Conservation (phyloP, 2,888 invertebrate species). For the Cheilosia vernalis region DNA sequence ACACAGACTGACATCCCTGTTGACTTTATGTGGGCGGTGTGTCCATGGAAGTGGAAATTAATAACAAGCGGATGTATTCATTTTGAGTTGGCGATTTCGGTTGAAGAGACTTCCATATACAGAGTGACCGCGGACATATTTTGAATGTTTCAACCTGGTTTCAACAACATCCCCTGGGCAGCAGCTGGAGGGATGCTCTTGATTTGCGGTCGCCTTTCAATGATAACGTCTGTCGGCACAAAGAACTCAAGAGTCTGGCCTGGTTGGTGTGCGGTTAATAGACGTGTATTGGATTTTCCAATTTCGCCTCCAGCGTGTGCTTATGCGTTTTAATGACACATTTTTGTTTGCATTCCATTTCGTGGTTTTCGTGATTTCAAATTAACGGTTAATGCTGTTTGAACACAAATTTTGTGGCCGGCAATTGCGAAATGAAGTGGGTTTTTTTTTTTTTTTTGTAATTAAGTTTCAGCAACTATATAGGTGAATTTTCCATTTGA, state of each 20-base stretch:
- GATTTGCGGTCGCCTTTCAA: constrained; percentile 56
- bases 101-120: constrained; percentile 30
- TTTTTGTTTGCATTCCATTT: constrained; percentile 56
- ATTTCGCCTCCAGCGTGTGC: constrained; percentile 18
- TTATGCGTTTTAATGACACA: constrained; percentile 62
- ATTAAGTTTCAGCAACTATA: constrained; percentile 37
- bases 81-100: constrained; percentile 17
- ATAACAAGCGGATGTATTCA: constrained; percentile 56
- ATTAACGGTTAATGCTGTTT: constrained; percentile 55
- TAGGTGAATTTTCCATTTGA: not conserved
- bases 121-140: not conserved
- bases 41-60: constrained; percentile 47
- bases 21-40: constrained; percentile 14
- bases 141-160: not conserved
- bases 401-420: constrained; percentile 47
- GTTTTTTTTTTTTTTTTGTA: constrained; percentile 31
- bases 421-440: constrained; percentile 24
- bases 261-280: constrained; percentile 40
- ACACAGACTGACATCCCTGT: not conserved
- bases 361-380: constrained; percentile 52
- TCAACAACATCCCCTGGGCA: not conserved
- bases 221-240: constrained; percentile 20
- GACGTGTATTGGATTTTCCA: constrained; percentile 41
- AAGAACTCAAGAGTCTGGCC: constrained; percentile 4
- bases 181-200: not conserved